Evolutionary conservation across 1,140 invertebrate species (phyloP), one percentile per base, ranked within the genome.

Genomic region (Phymorhynchus buccinoides): DNA sequence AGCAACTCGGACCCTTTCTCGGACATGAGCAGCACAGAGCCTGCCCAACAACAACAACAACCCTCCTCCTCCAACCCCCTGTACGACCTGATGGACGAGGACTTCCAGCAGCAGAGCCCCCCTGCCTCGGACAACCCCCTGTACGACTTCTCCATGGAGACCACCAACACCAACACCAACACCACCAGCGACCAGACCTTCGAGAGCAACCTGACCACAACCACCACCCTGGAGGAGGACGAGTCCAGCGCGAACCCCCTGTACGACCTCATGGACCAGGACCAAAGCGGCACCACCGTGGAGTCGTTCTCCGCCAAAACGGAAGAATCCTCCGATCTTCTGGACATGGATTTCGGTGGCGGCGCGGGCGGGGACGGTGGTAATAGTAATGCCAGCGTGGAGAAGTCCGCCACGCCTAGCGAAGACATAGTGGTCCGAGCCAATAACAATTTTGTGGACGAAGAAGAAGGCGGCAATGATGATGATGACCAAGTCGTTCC

Each of bases 61-160:
- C n/a, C n/a, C n/a, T 84, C 87, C 32, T 62, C 88, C 1, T 12
- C 79, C 62, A 88, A 90, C 78, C 86, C 86, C 0, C 79, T 90
- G 56, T 87, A 86, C 39, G 89, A 90, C 48, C 80, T 89, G 4
- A 66, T 80, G 66, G 75, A 84, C 73, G 78, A 82, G 1, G 75
- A 77, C 68, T 12, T 27, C 39, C 68, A 84, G 1, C 39, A 44
- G 18, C 6, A 39, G 44, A 35, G 44, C 3, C 22, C 32, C 1
- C 37, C 73, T 0, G 0, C 42, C 0, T 80, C 83, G 1, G 27
- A 32, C 48, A 83, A 85, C 71, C 86, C 80, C 18, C 80, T 85
- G 12, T 87, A 87, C 48, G 86, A 87, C 62, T 56, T 85, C 14
- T 52, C 56, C 66, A 84, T 32, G 12, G 73, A 85, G 27, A 85